phyloP scores from a whole-genome alignment of 2,888 invertebrate genomes.

The Thecocarcelia acutangulata region DNA sequence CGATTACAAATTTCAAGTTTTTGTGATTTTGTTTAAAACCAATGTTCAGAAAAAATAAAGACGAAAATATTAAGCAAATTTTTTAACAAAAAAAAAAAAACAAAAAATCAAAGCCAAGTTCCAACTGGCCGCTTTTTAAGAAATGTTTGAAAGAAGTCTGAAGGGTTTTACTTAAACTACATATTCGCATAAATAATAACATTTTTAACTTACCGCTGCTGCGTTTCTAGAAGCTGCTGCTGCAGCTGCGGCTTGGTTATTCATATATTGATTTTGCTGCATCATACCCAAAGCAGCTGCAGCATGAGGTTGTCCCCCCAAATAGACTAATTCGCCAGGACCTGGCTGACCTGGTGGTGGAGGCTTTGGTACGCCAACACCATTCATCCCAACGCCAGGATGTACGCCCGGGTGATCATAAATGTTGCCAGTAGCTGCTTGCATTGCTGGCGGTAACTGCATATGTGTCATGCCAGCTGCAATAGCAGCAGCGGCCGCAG shows the following conservation, averaged over 20 bases:
- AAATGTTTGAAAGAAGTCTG: no score
- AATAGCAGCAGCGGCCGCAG: conserved; percentile 75
- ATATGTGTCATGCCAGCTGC: conserved; percentile 78
- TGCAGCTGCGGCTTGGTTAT: conserved; percentile 78
- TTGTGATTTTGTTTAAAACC: no score
- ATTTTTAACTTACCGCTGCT: conserved; percentile 79
- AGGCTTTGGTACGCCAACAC: conserved; percentile 75
- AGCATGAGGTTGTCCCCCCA: conserved; percentile 80
- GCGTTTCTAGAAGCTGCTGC: conserved; percentile 78
- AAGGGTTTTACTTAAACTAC: no score
- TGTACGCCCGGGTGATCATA: conserved; percentile 80
- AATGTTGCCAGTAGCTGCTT: conserved; percentile 74
- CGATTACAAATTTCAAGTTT: no score
- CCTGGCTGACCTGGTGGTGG: conserved; percentile 72
- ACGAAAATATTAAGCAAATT: no score
- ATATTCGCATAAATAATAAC: no score
- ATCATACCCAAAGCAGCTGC: conserved; percentile 77
- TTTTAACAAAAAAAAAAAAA: no score
- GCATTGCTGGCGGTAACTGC: conserved; percentile 78
- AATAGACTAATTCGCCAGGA: conserved; percentile 80
- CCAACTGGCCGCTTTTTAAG: no score
- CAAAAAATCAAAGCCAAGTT: no score
- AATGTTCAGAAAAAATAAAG: no score
- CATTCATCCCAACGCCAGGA: conserved; percentile 76
- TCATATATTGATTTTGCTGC: conserved; percentile 81